These are phyloP conservation scores for Poecilia gillii DNA, from an alignment of 2,797 vertebrate genomes.

Conservation along the genomic window DNA sequence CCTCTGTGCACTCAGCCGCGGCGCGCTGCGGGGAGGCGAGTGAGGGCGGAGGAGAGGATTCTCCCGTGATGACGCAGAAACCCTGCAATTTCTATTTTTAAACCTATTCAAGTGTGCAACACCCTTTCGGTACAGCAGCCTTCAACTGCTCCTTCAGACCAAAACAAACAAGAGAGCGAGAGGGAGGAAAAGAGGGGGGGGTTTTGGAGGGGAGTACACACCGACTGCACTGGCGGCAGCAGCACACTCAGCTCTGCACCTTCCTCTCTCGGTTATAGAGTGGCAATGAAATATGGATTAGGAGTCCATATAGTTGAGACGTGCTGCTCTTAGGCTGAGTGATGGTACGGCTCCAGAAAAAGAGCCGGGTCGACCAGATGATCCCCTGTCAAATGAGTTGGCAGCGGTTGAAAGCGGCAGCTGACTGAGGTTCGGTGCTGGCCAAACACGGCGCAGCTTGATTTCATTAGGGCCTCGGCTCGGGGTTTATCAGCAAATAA, in stretches of 20 bases:
- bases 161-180: conserved; percentile 65
- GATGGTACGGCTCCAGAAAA: conserved; percentile 64
- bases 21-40: conserved; percentile 25
- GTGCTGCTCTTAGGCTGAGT: conserved; percentile 58
- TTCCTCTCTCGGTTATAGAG: conserved; percentile 22
- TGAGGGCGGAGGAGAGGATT: conserved; percentile 66
- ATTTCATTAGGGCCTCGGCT: conserved; percentile 71
- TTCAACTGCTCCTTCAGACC: conserved; percentile 62
- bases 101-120: conserved; percentile 69
- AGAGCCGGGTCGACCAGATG: conserved; percentile 62
- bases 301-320: conserved; percentile 53
- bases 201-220: background rate
- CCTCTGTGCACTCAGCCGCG: conserved; percentile 45
- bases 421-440: conserved; percentile 59
- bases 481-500: conserved; percentile 66
- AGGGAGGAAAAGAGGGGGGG: conserved; percentile 11
- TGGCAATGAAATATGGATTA: conserved; percentile 63
- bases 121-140: conserved; percentile 69
- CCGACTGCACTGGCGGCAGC: conserved; percentile 11
- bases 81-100: conserved; percentile 77
- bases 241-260: conserved; percentile 20
- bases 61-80: conserved; percentile 76
- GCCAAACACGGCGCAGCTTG: conserved; percentile 62
- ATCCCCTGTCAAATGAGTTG: conserved; percentile 77
- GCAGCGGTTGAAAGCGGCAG: conserved; percentile 72